phyloP scores from a whole-genome alignment of 2,113 vertebrate species.

The Picathartes gymnocephalus region DNA sequence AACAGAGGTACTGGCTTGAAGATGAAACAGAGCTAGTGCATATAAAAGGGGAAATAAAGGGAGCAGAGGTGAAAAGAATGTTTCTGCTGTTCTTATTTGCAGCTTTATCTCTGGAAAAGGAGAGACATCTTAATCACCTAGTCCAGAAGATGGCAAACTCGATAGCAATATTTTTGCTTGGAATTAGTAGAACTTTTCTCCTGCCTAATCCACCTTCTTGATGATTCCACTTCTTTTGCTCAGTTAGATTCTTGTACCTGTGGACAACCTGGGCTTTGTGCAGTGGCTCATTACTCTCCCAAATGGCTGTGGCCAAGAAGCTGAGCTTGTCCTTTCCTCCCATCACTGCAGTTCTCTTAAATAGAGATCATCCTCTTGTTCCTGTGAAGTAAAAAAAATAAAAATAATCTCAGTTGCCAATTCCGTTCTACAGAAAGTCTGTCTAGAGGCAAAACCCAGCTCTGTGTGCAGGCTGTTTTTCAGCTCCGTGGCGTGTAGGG shows the following conservation, averaged over 20 bases:
- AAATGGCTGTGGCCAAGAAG: not conserved
- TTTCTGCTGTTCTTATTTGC: not conserved
- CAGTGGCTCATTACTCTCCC: not conserved
- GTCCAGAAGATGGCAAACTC: not conserved
- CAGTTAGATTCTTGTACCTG: not conserved
- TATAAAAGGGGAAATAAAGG: not conserved
- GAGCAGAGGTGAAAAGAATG: not conserved
- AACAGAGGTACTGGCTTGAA: not conserved
- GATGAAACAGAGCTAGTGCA: not conserved
- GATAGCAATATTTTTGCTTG: not conserved
- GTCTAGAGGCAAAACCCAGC: not conserved
- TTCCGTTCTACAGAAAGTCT: not conserved
- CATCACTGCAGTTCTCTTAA: not conserved
- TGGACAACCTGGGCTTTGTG: not conserved
- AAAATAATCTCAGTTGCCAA: not conserved
- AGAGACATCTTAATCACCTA: not conserved
- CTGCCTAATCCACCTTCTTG: not conserved
- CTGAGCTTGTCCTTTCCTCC: not conserved
- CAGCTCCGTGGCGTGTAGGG: rapidly evolving
- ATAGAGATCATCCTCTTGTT: not conserved
- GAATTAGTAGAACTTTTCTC: not conserved
- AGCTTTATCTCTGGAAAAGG: not conserved
- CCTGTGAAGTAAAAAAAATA: not conserved
- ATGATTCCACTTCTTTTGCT: not conserved
- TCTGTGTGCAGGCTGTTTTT: not conserved